Evolutionary conservation across 1,140 invertebrate species (phyloP).

Genomic region (Odontomachus brunneus): DNA sequence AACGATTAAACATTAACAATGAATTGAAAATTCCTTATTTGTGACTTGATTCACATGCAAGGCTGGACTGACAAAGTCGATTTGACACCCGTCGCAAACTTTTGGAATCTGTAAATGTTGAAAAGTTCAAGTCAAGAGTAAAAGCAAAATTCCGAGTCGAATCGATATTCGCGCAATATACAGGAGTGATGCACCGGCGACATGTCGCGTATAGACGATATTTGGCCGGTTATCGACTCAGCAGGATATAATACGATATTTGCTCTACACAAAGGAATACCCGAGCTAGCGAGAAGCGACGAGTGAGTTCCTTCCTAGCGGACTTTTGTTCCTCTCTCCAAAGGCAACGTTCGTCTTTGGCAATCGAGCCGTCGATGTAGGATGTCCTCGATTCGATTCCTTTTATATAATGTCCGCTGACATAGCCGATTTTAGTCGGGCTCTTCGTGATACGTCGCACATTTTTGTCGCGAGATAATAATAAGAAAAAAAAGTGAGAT

Average conservation of each 20-base stretch:
- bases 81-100: too few species aligned
- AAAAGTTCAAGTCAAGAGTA: too few species aligned
- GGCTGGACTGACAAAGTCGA: too few species aligned
- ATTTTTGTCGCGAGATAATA: not conserved
- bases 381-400: conserved; percentile 13
- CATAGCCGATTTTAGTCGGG: not conserved
- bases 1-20: too few species aligned
- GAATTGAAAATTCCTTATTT: too few species aligned
- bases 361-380: not conserved
- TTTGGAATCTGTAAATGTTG: too few species aligned
- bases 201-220: not conserved
- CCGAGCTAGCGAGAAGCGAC: not conserved
- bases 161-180: not conserved
- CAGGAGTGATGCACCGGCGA: not conserved
- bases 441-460: not conserved
- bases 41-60: too few species aligned
- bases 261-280: not conserved
- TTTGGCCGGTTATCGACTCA: conserved; percentile 24
- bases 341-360: not conserved
- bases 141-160: too few species aligned
- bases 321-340: not conserved
- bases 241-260: conserved; percentile 38
- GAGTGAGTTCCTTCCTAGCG: not conserved
- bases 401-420: conserved; percentile 2
- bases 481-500: not conserved